These are phyloP conservation scores for Cottoperca gobio DNA, from an alignment of 2,797 vertebrate species.

Conservation along the genomic window DNA sequence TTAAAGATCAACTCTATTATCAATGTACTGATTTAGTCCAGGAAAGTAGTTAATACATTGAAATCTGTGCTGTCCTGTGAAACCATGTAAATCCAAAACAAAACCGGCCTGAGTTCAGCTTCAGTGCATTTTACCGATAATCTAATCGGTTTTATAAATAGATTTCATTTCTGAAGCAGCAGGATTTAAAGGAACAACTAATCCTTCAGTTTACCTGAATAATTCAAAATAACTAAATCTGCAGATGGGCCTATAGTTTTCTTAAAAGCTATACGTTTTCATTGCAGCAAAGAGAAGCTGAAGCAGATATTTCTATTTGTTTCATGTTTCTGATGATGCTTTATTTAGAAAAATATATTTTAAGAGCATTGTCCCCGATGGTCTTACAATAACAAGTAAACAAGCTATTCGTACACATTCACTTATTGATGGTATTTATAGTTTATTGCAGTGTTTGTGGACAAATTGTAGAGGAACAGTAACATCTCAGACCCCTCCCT, in stretches of 20 bases:
- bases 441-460: constrained; percentile 2
- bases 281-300: neutral
- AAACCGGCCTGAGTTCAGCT: neutral
- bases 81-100: neutral
- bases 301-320: constrained; percentile 24
- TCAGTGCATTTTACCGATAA: neutral
- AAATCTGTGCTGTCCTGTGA: neutral
- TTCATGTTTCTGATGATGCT: constrained; percentile 11
- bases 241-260: neutral
- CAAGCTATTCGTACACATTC: neutral
- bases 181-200: too few relatives aligned
- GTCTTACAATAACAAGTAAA: neutral
- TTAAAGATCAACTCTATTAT: neutral
- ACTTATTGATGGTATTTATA: neutral
- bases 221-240: neutral
- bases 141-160: neutral
- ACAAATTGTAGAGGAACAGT: constrained; percentile 16
- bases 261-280: too few relatives aligned
- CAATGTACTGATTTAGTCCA: neutral
- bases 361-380: neutral
- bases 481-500: constrained; percentile 63
- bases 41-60: constrained; percentile 2
- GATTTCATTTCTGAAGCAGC: neutral
- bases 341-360: neutral
- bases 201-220: neutral